Evolutionary conservation across 1,140 invertebrate species (phyloP).

Genomic region (Drosophila sulfurigaster): DNA sequence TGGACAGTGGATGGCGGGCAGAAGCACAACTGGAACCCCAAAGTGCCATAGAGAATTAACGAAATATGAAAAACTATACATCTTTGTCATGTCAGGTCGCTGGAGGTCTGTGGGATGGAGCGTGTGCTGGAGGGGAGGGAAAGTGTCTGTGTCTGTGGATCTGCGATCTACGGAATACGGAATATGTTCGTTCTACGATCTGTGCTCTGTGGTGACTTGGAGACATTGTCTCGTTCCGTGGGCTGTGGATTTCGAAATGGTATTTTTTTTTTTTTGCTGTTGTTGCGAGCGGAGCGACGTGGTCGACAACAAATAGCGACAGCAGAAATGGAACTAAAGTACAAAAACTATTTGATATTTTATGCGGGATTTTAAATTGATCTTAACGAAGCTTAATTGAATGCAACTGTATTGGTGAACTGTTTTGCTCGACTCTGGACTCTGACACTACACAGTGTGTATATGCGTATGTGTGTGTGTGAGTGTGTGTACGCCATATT

Average conservation of each 20-base stretch:
- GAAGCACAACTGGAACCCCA: slow-evolving; percentile 53
- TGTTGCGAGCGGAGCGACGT: slow-evolving; percentile 27
- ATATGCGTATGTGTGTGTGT: slow-evolving; percentile 15
- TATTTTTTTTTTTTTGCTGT: slow-evolving; percentile 4
- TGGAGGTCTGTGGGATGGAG: no score
- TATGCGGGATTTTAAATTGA: slow-evolving; percentile 85
- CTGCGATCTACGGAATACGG: slow-evolving; percentile 1
- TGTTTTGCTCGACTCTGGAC: slow-evolving; percentile 59
- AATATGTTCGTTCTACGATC: no score
- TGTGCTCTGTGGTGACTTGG: slow-evolving; percentile 40
- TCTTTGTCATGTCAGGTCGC: slow-evolving; percentile 61
- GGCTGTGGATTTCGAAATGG: slow-evolving; percentile 68
- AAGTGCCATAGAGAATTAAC: slow-evolving; percentile 76
- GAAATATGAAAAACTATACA: slow-evolving; percentile 70
- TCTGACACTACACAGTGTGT: slow-evolving; percentile 53
- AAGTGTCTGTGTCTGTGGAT: not conserved
- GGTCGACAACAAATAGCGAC: slow-evolving; percentile 45
- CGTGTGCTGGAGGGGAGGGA: no score
- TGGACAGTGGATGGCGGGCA: slow-evolving; percentile 39
- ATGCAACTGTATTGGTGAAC: slow-evolving; percentile 69
- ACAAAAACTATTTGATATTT: slow-evolving; percentile 83
- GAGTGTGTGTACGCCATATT: slow-evolving; percentile 65
- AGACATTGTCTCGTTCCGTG: slow-evolving; percentile 60
- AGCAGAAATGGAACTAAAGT: slow-evolving; percentile 78
- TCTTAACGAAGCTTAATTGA: slow-evolving; percentile 85